A percentile compares a stretch with the other conserved stretches of the same genome.
These are phyloP conservation scores for Drosophila sordidula DNA, from an alignment of 2,888 invertebrate genomes.

Conservation along the genomic window DNA sequence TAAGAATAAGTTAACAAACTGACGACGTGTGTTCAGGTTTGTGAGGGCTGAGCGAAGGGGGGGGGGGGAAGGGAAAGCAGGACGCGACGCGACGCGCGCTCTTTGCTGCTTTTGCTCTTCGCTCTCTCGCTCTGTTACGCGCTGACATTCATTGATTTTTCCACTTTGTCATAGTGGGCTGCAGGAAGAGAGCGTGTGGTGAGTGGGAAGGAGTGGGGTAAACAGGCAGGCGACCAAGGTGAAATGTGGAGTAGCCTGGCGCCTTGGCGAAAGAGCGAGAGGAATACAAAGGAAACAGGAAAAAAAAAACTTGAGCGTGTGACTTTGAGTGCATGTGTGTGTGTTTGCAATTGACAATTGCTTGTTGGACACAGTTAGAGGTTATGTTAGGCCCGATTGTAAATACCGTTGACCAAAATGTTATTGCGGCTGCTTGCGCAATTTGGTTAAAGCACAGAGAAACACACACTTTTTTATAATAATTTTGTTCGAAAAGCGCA, in stretches of 20 bases:
- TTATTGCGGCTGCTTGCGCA: conserved; percentile 36
- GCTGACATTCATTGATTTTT: conserved; percentile 81
- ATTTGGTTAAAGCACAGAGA: conserved; percentile 22
- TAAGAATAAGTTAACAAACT: conserved; percentile 77
- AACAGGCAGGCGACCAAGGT: conserved; percentile 36
- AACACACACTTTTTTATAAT: conserved; percentile 18
- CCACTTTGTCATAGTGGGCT: conserved; percentile 58
- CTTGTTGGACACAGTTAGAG: conserved; percentile 25
- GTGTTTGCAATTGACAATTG: conserved; percentile 42
- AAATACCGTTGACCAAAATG: conserved; percentile 36
- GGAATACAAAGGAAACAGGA: conserved; percentile 56
- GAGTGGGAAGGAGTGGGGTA: conserved; percentile 5
- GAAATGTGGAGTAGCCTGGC: conserved; percentile 29
- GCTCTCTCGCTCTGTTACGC: conserved; percentile 44
- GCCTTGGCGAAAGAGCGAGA: conserved; percentile 14
- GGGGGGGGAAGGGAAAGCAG: conserved; percentile 35
- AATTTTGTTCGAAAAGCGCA: conserved; percentile 12
- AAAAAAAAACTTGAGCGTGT: conserved; percentile 30
- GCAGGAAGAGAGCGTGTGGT: background rate
- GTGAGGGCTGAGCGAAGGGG: conserved; percentile 10
- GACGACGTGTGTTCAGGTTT: conserved; percentile 67
- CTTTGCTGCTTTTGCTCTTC: conserved; percentile 17
- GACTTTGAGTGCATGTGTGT: conserved; percentile 22
- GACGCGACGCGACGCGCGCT: conserved; percentile 39
- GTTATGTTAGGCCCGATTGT: conserved; percentile 53